Conservation (phyloP, 1,140 invertebrate genomes). For the Drosophila insularis region DNA sequence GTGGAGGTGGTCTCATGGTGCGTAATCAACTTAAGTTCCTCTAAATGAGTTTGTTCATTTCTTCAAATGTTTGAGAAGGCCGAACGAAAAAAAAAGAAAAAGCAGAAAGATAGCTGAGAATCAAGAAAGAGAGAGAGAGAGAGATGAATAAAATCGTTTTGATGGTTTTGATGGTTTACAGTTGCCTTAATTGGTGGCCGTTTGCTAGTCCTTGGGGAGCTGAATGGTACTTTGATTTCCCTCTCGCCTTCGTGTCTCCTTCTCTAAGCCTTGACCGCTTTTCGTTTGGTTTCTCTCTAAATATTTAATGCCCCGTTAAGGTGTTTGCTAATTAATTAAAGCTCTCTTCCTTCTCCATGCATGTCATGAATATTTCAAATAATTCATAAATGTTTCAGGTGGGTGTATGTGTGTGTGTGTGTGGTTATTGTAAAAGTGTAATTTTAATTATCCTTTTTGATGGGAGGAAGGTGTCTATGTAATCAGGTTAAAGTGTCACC, state of each 20-base stretch:
- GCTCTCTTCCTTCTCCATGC: conserved; percentile 14
- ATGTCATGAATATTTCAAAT: conserved; percentile 23
- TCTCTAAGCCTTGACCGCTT: not conserved
- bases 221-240: conserved; percentile 13
- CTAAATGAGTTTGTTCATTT: conserved; percentile 71
- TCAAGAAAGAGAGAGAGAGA: not conserved
- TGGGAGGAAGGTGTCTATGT: conserved; percentile 17
- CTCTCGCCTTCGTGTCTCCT: not conserved
- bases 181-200: conserved; percentile 18
- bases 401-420: not conserved
- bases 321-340: conserved; percentile 22
- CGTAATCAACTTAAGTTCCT: conserved; percentile 79
- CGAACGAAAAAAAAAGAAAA: conserved; percentile 22
- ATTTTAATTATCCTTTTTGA: conserved; percentile 46
- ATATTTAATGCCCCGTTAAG: conserved; percentile 15
- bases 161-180: conserved; percentile 34
- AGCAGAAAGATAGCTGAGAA: conserved; percentile 32
- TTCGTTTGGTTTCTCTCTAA: not conserved
- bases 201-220: conserved; percentile 9
- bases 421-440: conserved; percentile 17
- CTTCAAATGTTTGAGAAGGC: conserved; percentile 58
- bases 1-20: not conserved
- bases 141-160: conserved; percentile 16
- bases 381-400: conserved; percentile 33
- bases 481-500: conserved; percentile 10